A percentile compares a stretch with the other conserved stretches of the same genome.
Evolutionary conservation across 2,113 vertebrate species (phyloP).

Genomic region (Castor canadensis): DNA sequence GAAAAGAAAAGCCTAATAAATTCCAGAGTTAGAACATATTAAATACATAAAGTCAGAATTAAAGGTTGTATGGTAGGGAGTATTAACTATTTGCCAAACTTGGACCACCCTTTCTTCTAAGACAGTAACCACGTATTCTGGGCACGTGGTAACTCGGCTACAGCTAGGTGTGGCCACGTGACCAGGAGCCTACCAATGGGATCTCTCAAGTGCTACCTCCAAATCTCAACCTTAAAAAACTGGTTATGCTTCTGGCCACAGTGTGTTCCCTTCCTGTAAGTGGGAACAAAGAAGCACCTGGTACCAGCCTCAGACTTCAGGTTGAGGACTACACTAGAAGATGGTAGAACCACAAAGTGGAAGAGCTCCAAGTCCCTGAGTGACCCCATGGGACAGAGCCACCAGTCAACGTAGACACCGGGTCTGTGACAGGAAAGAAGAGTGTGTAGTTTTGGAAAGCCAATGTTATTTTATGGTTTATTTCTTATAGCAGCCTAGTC

Average conservation of each 20-base stretch:
- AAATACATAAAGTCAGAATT: neutral
- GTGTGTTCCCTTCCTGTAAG: neutral
- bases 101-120: neutral
- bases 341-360: neutral
- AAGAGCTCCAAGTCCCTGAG: neutral
- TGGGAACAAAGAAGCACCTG: neutral
- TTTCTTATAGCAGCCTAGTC: neutral
- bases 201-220: neutral
- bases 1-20: conserved; percentile 22
- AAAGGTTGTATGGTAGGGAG: neutral
- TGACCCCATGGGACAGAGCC: neutral
- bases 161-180: neutral
- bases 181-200: neutral
- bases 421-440: neutral
- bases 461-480: neutral
- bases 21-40: neutral
- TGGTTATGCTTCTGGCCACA: neutral
- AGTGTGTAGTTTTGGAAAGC: neutral
- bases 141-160: neutral
- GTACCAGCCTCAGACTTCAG: neutral
- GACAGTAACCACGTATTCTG: neutral
- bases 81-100: neutral
- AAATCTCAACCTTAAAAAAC: neutral
- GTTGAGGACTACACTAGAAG: neutral
- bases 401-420: neutral